Conservation (phyloP, 2,797 vertebrate genomes). For the Capromys pilorides region DNA sequence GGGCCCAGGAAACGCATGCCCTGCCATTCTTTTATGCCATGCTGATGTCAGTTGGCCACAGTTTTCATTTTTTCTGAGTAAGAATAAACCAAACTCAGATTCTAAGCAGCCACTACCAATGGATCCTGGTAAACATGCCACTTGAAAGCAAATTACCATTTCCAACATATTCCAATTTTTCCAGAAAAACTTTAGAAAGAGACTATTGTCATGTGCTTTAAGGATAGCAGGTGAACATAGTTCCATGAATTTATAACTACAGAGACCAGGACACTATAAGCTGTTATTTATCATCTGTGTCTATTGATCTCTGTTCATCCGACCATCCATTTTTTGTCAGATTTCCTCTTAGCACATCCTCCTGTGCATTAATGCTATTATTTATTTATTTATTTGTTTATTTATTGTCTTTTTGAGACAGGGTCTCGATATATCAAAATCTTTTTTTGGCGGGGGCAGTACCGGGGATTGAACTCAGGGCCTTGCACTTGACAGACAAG, state of each 20-base stretch:
- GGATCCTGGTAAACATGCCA: neutral
- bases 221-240: neutral
- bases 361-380: neutral
- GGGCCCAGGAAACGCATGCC: neutral
- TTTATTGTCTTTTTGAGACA: no score
- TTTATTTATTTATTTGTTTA: no score
- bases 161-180: neutral
- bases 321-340: neutral
- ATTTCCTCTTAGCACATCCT: neutral
- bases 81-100: neutral
- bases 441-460: no score
- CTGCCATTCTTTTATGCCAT: neutral
- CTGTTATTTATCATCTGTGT: neutral
- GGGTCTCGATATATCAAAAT: no score
- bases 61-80: neutral
- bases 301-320: neutral
- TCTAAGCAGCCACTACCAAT: neutral
- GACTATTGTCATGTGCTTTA: neutral
- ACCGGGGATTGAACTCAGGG: no score
- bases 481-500: no score
- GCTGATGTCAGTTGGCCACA: neutral
- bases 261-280: neutral
- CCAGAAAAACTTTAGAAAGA: neutral
- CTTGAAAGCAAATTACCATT: neutral
- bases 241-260: constrained; percentile 7